phyloP scores from a whole-genome alignment of 2,888 invertebrate species.

The Dryocosmus kuriphilus region DNA sequence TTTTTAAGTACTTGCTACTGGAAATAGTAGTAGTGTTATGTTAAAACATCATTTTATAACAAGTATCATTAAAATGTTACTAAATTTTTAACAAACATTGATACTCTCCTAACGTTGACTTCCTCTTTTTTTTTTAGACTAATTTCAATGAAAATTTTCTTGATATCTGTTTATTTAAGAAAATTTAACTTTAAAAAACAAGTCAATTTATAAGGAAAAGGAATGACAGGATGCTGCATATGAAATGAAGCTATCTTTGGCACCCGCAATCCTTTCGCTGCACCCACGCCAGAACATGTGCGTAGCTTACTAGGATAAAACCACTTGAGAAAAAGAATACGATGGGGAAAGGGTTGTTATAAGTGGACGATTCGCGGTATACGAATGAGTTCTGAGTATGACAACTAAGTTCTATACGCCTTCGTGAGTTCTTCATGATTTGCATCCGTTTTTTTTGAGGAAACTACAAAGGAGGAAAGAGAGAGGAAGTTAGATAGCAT shows the following conservation, averaged over 20 bases:
- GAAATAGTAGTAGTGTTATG: too few species aligned
- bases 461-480: background rate
- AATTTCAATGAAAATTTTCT: too few species aligned
- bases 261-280: slow-evolving; percentile 64
- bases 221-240: slow-evolving; percentile 41
- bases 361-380: slow-evolving; percentile 35
- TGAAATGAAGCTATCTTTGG: slow-evolving; percentile 63
- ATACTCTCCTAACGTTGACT: too few species aligned
- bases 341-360: background rate
- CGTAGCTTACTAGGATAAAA: slow-evolving; percentile 47
- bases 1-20: too few species aligned
- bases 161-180: too few species aligned
- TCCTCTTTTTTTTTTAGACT: too few species aligned
- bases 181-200: background rate
- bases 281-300: slow-evolving; percentile 68
- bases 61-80: too few species aligned
- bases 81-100: too few species aligned
- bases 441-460: slow-evolving; percentile 26
- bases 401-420: slow-evolving; percentile 31
- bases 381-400: slow-evolving; percentile 39
- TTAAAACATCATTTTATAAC: too few species aligned
- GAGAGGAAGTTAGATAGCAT: slow-evolving; percentile 26
- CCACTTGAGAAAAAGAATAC: slow-evolving; percentile 9
- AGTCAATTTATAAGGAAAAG: background rate
- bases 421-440: slow-evolving; percentile 20